Conservation (phyloP, 2,797 vertebrate genomes). For the Knipowitschia caucasica region DNA sequence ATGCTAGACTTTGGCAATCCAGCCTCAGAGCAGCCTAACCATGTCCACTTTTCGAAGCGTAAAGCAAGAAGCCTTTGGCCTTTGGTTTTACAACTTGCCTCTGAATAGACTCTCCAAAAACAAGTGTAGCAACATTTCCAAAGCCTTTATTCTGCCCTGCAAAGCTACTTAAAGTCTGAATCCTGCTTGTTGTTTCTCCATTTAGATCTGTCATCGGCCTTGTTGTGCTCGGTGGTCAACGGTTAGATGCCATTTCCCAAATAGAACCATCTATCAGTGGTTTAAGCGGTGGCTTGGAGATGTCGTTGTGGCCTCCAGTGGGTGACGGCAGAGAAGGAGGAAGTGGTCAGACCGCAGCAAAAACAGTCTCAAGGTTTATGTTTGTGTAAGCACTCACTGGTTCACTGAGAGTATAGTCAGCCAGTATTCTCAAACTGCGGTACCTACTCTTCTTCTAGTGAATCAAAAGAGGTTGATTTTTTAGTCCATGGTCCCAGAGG, state of each 20-base stretch:
- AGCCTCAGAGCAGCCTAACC: conserved; percentile 24
- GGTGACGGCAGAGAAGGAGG: conserved; percentile 56
- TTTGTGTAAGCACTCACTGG: conserved; percentile 48
- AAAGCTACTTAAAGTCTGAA: conserved; percentile 41
- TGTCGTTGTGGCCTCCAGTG: conserved; percentile 69
- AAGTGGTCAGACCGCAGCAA: conserved; percentile 58
- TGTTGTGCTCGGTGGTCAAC: conserved; percentile 60
- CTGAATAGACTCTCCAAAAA: conserved; percentile 29
- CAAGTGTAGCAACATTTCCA: conserved; percentile 43
- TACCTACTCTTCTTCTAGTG: not conserved
- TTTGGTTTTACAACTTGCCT: not conserved
- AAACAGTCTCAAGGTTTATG: conserved; percentile 47
- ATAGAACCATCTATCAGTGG: conserved; percentile 75
- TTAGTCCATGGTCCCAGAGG: too few relatives aligned
- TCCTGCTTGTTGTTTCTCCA: conserved; percentile 50
- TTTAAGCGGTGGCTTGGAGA: conserved; percentile 67
- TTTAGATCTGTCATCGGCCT: conserved; percentile 65
- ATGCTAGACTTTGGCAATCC: too few relatives aligned
- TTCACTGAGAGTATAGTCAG: conserved; percentile 32
- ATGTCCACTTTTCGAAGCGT: too few relatives aligned
- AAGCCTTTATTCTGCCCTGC: conserved; percentile 29
- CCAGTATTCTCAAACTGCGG: conserved; percentile 6
- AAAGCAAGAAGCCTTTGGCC: too few relatives aligned
- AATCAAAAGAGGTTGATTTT: too few relatives aligned
- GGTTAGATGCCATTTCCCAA: conserved; percentile 64